phyloP scores from a whole-genome alignment of 2,113 vertebrate species.

The Narcine bancroftii region DNA sequence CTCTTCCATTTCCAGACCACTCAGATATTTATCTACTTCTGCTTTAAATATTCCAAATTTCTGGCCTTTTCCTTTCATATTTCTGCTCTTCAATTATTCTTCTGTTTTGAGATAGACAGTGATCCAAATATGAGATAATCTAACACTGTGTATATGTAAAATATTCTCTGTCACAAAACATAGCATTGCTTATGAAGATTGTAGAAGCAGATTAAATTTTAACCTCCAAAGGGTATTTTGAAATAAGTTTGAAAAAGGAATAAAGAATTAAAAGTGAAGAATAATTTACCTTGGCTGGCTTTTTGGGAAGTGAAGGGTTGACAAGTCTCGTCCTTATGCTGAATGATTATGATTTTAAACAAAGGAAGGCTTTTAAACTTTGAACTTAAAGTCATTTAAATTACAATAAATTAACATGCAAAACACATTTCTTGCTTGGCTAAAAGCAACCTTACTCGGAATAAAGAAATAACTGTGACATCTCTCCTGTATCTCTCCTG shows the following conservation, averaged over 20 bases:
- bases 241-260: background rate
- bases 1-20: too few species aligned
- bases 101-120: background rate
- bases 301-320: too few species aligned
- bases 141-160: background rate
- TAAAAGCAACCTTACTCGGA: background rate
- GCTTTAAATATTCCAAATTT: too few species aligned
- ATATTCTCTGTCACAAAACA: background rate
- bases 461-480: background rate
- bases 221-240: background rate
- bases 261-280: too few species aligned
- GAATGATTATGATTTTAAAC: background rate
- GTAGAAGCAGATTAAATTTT: background rate
- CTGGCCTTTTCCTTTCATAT: too few species aligned
- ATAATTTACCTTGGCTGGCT: too few species aligned
- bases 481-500: too few species aligned
- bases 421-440: background rate
- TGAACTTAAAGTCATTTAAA: background rate
- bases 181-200: background rate
- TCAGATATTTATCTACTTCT: too few species aligned
- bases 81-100: too few species aligned
- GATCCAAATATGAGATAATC: background rate
- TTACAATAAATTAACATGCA: background rate
- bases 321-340: background rate
- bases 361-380: background rate